Conservation (phyloP, 2,113 vertebrate species). For the Ammodramus savannarum region DNA sequence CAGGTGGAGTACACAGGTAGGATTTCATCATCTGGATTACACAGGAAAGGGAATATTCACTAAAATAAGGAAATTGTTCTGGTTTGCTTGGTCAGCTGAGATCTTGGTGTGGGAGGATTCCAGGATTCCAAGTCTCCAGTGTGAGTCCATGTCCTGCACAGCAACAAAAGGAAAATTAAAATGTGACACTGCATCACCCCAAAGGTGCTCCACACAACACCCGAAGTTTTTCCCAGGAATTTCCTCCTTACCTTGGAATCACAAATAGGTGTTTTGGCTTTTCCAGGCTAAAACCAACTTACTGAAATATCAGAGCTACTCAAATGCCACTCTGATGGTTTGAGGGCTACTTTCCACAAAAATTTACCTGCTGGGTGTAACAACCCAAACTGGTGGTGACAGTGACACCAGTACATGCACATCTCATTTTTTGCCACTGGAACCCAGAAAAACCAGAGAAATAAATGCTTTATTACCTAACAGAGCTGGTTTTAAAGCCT, state of each 20-base stretch:
- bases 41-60: neutral
- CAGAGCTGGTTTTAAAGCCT: neutral
- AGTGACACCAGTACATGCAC: rapidly evolving
- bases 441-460: neutral
- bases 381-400: neutral
- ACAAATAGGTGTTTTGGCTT: neutral
- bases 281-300: neutral
- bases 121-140: rapidly evolving
- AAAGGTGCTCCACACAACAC: neutral
- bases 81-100: neutral
- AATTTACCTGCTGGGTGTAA: neutral
- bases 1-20: neutral
- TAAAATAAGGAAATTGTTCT: neutral
- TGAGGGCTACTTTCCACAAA: neutral
- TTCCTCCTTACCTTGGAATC: neutral
- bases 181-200: neutral
- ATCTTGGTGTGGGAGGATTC: neutral
- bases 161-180: neutral
- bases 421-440: neutral
- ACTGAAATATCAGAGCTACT: neutral
- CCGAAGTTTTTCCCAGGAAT: neutral
- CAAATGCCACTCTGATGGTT: neutral
- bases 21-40: neutral
- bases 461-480: neutral
- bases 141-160: neutral